Base-by-base conservation (phyloP, 2,797 vertebrate species). In the Iguana delicatissima region DNA sequence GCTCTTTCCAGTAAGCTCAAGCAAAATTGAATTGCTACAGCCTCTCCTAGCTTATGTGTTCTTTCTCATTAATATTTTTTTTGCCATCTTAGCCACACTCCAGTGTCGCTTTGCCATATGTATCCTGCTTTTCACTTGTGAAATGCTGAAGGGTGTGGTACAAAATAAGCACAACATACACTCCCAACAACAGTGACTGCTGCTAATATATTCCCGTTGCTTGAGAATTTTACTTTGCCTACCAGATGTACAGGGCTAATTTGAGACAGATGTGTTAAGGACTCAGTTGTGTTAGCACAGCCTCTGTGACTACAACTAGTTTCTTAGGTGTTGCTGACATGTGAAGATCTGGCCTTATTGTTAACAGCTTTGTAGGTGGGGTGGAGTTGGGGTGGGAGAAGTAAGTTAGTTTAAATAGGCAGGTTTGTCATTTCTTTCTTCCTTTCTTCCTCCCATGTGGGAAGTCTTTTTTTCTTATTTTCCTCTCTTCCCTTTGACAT, bases 401-500 rank as follows among this genome's bases (percentile, higher is more conserved):
- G 14, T 57, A 80, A 8, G 50, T 52, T 80, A 52, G 42, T 55
- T 80, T 95, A 95, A 95, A 96, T 93, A 96, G 92, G 92, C 93
- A 93, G 92, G 93, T 92, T 91, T 91, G 89, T 86, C 38, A 77
- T 77, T 20, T 55, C 50, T 52, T 73, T 55, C 32, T n/a, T 42
- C 5, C 57, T 24, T 69, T 50, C 29, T 9, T 29, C 18, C 42
- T 2, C n/a, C 24, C n/a, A 74, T 26, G 3, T 92, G 89, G 57
- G 91, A 91, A 93, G 94, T 88, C 87, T 94, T 16, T 92, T 42
- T 96, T 96, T 94, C 88, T 94, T 14, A 93, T 96, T 96, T 95
- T 93, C 95, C 92, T 93, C 91, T 84, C 93, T 87, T 93, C 88
- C 77, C 81, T 88, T 86, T 92, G 93, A 89, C 91, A 29, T 52